phyloP scores from a whole-genome alignment of 2,888 invertebrate genomes.

The Papilio elwesi region DNA sequence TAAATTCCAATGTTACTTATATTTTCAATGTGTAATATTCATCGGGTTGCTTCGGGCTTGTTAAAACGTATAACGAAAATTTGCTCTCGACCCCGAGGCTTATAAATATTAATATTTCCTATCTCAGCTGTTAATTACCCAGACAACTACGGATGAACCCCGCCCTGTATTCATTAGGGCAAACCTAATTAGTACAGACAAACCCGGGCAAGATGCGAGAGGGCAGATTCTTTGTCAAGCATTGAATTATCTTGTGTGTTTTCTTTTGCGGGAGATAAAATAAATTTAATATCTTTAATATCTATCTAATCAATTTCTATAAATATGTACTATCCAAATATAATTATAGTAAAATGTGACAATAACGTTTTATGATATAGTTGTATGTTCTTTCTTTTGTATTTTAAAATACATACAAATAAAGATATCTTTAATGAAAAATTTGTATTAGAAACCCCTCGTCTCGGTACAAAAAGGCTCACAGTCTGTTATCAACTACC shows the following conservation, averaged over 20 bases:
- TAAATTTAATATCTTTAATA: conserved; percentile 8
- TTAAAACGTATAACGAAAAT: conserved; percentile 67
- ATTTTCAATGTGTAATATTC: conserved; percentile 69
- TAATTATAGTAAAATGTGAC: no score
- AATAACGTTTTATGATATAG: no score
- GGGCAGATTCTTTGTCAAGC: conserved; percentile 61
- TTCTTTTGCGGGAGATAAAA: conserved; percentile 35
- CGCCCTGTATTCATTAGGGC: conserved; percentile 74
- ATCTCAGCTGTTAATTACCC: conserved; percentile 78
- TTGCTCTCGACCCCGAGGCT: conserved; percentile 60
- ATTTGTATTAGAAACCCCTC: no score
- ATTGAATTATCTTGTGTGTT: conserved; percentile 49
- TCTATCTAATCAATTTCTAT: not conserved
- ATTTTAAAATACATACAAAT: no score
- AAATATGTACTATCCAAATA: no score
- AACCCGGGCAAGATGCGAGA: conserved; percentile 60
- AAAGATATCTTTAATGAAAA: no score
- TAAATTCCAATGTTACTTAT: conserved; percentile 42
- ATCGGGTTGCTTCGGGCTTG: conserved; percentile 58
- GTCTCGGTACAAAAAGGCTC: no score
- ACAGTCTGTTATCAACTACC: no score
- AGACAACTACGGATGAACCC: conserved; percentile 75
- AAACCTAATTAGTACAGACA: conserved; percentile 76
- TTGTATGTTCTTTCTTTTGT: no score
- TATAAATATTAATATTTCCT: conserved; percentile 82